These are phyloP conservation scores for Gandaritis pyraliata DNA, from an alignment of 2,888 invertebrate species.

Conservation along the genomic window DNA sequence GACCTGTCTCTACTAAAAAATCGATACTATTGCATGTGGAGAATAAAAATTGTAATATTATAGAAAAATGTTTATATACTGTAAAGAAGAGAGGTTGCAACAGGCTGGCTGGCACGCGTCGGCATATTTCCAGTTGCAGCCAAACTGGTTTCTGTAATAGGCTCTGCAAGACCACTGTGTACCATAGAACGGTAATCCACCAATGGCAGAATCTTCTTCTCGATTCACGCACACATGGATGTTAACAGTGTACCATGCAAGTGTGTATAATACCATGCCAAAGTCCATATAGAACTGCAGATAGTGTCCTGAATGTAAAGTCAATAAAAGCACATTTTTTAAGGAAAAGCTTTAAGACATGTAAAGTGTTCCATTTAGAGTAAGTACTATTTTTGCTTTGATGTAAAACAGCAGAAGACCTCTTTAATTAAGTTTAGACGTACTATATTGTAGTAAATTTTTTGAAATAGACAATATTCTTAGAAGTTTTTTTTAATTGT, in stretches of 20 bases:
- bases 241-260: no score
- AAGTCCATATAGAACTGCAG: no score
- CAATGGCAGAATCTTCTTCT: background rate
- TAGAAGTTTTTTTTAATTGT: background rate
- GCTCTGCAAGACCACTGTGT: constrained; percentile 36
- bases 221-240: background rate
- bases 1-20: constrained; percentile 20
- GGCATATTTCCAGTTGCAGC: constrained; percentile 73
- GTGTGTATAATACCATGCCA: no score
- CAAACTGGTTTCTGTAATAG: constrained; percentile 73
- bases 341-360: no score
- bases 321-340: no score
- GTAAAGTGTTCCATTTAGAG: no score
- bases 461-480: background rate
- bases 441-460: background rate
- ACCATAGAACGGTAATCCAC: constrained; percentile 11
- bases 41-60: constrained; percentile 29
- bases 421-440: background rate
- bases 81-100: constrained; percentile 66
- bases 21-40: constrained; percentile 31
- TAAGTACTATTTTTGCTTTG: background rate
- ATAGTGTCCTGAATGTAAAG: no score
- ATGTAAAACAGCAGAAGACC: background rate
- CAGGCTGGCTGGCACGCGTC: constrained; percentile 71
- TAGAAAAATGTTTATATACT: constrained; percentile 62